These are phyloP conservation scores for Molossus alvarezi DNA, from an alignment of 2,797 vertebrate genomes.

Conservation along the genomic window DNA sequence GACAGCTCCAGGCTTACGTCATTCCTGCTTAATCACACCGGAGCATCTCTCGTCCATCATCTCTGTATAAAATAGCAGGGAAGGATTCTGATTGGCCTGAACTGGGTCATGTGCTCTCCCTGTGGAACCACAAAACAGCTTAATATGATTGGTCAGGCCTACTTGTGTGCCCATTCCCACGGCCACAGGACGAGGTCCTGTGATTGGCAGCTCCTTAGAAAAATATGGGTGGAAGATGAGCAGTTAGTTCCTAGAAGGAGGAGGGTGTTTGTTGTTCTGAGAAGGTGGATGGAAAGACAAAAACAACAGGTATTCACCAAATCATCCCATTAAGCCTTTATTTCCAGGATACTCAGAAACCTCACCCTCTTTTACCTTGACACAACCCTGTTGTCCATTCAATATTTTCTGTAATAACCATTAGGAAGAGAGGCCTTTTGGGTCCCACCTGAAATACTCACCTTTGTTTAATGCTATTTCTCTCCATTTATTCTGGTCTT, in stretches of 20 bases:
- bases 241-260: background rate
- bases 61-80: background rate
- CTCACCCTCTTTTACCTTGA: background rate
- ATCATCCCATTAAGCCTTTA: background rate
- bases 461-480: background rate
- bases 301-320: background rate
- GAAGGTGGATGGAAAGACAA: background rate
- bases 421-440: background rate
- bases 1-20: background rate
- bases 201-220: background rate
- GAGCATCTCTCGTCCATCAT: background rate
- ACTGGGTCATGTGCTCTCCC: background rate
- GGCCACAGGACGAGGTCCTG: background rate
- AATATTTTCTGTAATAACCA: background rate
- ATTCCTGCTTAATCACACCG: background rate
- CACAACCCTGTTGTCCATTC: background rate
- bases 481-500: background rate
- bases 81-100: background rate
- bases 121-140: background rate
- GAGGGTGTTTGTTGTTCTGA: background rate
- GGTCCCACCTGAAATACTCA: background rate
- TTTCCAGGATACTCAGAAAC: background rate
- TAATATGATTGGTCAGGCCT: background rate
- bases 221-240: background rate
- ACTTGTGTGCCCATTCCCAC: background rate